Evolutionary conservation across 2,113 vertebrate genomes (phyloP).

Genomic region (Tragelaphus imberbis): DNA sequence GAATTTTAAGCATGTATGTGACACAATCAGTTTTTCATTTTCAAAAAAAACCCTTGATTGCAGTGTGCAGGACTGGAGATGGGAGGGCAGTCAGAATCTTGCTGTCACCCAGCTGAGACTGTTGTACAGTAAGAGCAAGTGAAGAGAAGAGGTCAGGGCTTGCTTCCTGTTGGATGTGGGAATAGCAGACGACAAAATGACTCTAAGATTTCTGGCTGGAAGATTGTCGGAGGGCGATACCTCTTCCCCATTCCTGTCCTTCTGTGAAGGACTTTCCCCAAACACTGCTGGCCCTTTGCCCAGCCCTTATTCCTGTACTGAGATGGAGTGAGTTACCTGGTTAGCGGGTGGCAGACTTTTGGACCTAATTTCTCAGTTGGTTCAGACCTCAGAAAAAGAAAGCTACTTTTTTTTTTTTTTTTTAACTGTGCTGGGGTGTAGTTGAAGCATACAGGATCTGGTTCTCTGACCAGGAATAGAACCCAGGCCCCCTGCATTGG

Average conservation of each 20-base stretch:
- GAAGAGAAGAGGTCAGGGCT: background rate
- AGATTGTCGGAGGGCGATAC: accelerated
- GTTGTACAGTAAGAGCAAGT: accelerated
- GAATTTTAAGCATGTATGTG: background rate
- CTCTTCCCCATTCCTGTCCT: background rate
- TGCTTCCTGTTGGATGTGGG: background rate
- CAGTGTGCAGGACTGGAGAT: background rate
- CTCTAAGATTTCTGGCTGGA: background rate
- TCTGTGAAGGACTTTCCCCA: background rate
- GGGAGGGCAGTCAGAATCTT: background rate
- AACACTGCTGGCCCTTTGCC: background rate
- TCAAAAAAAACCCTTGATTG: background rate
- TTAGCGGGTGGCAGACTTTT: background rate
- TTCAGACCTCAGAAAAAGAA: background rate
- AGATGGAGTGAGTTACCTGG: background rate
- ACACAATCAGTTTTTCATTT: background rate
- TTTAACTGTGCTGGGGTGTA: background rate
- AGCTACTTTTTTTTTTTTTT: background rate
- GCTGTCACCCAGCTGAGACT: background rate
- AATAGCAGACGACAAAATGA: accelerated
- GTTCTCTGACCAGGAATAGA: background rate
- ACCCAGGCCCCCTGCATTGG: background rate
- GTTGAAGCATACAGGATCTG: background rate
- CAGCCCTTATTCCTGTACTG: background rate
- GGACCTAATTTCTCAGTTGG: background rate